Base-by-base conservation (phyloP, 2,888 invertebrate species). In the Agrenia bidenticulata region DNA sequence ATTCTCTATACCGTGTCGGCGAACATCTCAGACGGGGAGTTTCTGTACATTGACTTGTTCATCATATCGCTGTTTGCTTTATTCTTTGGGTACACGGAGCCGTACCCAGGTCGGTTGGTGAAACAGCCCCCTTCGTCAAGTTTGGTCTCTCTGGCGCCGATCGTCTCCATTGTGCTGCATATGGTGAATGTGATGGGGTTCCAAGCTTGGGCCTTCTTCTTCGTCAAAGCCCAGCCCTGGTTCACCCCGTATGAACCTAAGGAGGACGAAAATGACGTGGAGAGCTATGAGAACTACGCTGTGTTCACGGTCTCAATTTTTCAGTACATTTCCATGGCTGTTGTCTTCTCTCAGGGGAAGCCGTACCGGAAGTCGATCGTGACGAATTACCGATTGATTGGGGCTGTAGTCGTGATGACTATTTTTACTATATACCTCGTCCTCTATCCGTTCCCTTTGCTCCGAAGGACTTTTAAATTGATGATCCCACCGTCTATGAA, bases 11-110 rank as follows among this genome's bases (percentile, higher is more conserved):
- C 32, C 4, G 32, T 32, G 4, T 32, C 32, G 32, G 88, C 88
- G 0, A 94, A 93, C 78, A 80, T 96, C 17, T 92, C 94, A 0
- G 95, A 96, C 77, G 86, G 89, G 78, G 89, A 96, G 79, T 96
- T 91, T 78, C 83, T 96, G 1, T 96, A 88, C 81, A 91, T 95
- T 76, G 96, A 96, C 82, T 84, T 96, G 70, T 89, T 89, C 68
- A 83, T 95, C 19, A 92, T 95, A 64, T 92, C 94, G 0, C 86
- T 90, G 26, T 89, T 95, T 77, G 94, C 94, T 0, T 90, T 93
- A 78, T 92, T 94, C 79, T 94, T 95, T 81, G 94, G 95, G 0
- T 87, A 89, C 81, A 94, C 94, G 0, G 86, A 88, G 73, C 87
- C 92, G 0, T 89, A 88, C 77, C 84, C 85, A 0, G 80, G 81